phyloP scores from a whole-genome alignment of 2,113 vertebrate species.

The Muntiacus muntjak region DNA sequence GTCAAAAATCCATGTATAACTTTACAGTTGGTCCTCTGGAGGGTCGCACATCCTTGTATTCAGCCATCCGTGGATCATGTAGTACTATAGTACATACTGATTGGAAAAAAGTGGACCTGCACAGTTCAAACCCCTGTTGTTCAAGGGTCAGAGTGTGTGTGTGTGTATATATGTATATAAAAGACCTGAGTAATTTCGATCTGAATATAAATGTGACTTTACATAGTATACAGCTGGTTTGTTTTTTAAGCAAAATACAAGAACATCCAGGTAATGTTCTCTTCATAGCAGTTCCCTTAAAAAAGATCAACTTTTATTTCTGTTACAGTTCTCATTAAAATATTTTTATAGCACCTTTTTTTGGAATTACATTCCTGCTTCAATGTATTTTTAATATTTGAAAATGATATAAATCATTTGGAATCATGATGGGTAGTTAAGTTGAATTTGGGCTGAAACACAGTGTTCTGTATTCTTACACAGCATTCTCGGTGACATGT shows the following conservation, averaged over 20 bases:
- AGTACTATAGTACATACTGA: background rate
- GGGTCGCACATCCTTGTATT: background rate
- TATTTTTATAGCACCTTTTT: slow-evolving; percentile 25
- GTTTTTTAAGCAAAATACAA: background rate
- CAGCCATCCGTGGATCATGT: background rate
- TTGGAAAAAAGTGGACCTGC: background rate
- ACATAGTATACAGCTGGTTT: background rate
- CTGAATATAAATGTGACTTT: background rate
- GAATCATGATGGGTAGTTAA: background rate
- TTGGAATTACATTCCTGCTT: background rate
- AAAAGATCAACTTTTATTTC: slow-evolving; percentile 3
- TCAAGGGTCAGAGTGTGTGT: background rate
- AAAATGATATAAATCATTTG: slow-evolving; percentile 1
- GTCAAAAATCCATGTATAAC: background rate
- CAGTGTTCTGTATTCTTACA: background rate
- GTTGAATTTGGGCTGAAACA: background rate
- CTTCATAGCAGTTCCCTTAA: background rate
- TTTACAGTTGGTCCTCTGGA: background rate
- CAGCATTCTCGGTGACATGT: background rate
- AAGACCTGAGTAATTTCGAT: slow-evolving; percentile 53
- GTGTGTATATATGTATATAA: background rate
- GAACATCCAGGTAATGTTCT: background rate
- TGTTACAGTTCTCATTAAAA: background rate
- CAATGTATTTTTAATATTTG: slow-evolving; percentile 7
- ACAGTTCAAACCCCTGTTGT: background rate